A percentile compares a stretch with the other conserved stretches of the same genome.
Evolutionary conservation across 2,797 vertebrate genomes (phyloP).

Genomic region (Pseudopleuronectes americanus): DNA sequence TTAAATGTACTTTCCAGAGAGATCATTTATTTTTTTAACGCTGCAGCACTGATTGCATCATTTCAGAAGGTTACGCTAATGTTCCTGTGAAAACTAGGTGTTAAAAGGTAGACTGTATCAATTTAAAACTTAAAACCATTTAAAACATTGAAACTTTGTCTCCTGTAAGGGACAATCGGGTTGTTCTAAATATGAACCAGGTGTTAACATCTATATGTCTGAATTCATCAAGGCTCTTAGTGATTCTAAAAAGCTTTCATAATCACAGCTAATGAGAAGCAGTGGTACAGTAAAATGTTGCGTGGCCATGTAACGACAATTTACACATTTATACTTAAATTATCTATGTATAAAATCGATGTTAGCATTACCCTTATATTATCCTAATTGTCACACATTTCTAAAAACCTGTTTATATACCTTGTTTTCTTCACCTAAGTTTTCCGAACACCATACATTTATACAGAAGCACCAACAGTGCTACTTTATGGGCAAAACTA

Average conservation of each 20-base stretch:
- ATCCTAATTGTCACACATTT: not conserved
- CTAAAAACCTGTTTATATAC: not conserved
- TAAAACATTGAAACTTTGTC: conserved; percentile 14
- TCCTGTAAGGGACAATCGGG: conserved; percentile 17
- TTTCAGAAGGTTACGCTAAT: conserved; percentile 24
- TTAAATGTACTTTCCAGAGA: conserved; percentile 3
- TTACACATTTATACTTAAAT: conserved; percentile 12
- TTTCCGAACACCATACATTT: no score
- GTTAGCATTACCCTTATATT: not conserved
- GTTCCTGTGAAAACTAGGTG: conserved; percentile 27
- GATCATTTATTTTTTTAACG: conserved; percentile 22
- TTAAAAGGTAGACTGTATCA: not conserved
- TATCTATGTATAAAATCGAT: conserved; percentile 1
- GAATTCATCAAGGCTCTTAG: conserved; percentile 36
- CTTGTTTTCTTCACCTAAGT: not conserved
- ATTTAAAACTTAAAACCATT: conserved; percentile 36
- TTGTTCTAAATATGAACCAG: conserved; percentile 30
- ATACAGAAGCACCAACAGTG: no score
- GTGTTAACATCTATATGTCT: conserved; percentile 43
- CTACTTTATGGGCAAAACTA: not conserved
- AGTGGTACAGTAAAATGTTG: conserved; percentile 27
- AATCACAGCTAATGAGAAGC: conserved; percentile 22
- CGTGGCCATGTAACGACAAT: conserved; percentile 17
- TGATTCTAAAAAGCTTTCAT: conserved; percentile 11
- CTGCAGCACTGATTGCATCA: conserved; percentile 22